These are phyloP conservation scores for Megaceryle torquata DNA, from an alignment of 2,113 vertebrate species.

Conservation along the genomic window DNA sequence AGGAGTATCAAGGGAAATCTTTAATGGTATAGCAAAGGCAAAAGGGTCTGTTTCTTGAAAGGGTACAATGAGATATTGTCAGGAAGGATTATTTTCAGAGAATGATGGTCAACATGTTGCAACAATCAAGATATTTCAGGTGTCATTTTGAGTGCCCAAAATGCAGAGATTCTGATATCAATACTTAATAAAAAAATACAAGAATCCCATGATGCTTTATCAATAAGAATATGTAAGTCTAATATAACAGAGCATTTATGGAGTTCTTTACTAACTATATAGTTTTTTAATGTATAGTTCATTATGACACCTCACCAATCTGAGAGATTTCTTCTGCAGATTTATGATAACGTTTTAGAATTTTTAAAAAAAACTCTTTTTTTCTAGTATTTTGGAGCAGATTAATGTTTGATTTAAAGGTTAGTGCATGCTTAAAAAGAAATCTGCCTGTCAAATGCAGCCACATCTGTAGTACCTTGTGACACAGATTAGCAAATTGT, in stretches of 20 bases:
- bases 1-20: background rate
- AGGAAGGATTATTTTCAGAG: background rate
- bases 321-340: background rate
- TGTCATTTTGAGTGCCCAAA: background rate
- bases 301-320: background rate
- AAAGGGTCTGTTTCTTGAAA: background rate
- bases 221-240: background rate
- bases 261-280: background rate
- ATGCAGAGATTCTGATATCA: background rate
- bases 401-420: background rate
- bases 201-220: background rate
- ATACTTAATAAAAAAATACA: background rate
- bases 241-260: background rate
- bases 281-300: background rate
- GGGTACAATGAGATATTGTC: background rate
- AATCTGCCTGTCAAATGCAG: background rate
- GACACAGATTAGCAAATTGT: background rate
- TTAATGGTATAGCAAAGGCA: background rate
- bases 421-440: background rate
- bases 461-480: background rate
- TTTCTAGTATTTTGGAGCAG: background rate
- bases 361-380: background rate
- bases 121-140: background rate
- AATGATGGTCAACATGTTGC: background rate
- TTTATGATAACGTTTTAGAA: background rate